Conservation (phyloP, 2,113 vertebrate species). For the Ahaetulla prasina region DNA sequence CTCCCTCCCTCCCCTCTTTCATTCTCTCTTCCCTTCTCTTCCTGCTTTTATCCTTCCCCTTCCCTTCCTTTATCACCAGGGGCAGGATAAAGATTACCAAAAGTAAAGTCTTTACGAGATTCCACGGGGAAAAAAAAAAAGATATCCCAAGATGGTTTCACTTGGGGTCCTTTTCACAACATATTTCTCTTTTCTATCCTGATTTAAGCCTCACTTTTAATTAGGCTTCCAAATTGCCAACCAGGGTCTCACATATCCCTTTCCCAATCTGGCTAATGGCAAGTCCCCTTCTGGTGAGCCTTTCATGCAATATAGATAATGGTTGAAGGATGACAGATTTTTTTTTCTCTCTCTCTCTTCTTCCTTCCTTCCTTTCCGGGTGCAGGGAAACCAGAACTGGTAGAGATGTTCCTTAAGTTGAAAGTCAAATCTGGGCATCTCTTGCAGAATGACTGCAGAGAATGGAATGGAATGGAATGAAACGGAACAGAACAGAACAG, state of each 20-base stretch:
- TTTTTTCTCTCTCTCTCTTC: background rate
- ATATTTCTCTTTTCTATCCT: background rate
- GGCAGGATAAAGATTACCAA: background rate
- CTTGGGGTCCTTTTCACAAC: background rate
- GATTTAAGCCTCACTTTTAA: background rate
- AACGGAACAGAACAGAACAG: too few species aligned
- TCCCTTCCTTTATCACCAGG: background rate
- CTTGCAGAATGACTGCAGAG: background rate
- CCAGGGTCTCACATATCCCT: background rate
- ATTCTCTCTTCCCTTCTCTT: too few species aligned
- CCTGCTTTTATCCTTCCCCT: too few species aligned
- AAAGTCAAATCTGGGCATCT: background rate
- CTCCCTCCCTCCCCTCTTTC: background rate
- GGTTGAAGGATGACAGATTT: background rate
- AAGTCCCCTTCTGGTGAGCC: background rate
- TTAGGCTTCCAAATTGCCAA: background rate
- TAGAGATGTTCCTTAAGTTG: background rate
- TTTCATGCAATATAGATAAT: background rate
- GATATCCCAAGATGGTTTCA: background rate
- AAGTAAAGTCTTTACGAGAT: background rate
- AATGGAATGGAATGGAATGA: too few species aligned
- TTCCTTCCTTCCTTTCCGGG: background rate
- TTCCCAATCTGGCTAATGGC: background rate
- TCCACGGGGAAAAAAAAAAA: background rate
- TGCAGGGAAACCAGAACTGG: background rate